Conservation (phyloP, 2,888 invertebrate species). For the Lydus trimaculatus region DNA sequence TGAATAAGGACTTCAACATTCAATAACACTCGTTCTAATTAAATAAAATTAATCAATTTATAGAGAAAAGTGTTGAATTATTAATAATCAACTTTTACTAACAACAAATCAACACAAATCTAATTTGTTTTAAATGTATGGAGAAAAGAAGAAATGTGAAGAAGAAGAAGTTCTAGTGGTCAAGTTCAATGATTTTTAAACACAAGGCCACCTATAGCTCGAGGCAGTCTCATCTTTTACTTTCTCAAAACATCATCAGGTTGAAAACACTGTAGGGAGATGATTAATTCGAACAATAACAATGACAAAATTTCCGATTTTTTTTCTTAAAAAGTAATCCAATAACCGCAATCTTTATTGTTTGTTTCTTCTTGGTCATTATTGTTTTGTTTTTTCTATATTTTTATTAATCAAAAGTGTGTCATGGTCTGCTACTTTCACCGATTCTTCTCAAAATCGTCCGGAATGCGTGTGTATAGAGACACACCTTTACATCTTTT, state of each 20-base stretch:
- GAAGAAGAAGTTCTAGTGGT: neutral
- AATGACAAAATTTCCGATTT: neutral
- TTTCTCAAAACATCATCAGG: neutral
- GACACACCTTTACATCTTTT: neutral
- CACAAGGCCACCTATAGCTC: neutral
- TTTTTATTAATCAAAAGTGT: neutral
- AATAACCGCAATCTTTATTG: neutral
- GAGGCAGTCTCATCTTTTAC: neutral
- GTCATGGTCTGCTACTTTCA: slow-evolving; percentile 7
- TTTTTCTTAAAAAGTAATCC: neutral
- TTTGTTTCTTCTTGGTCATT: neutral
- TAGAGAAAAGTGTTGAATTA: neutral
- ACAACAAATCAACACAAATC: neutral
- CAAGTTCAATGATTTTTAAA: neutral
- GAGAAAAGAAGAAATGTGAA: too few species aligned
- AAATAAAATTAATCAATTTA: neutral
- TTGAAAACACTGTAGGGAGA: neutral
- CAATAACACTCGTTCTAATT: neutral
- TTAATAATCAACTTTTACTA: neutral
- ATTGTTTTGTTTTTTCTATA: neutral
- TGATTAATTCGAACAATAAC: too few species aligned
- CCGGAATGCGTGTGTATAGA: neutral
- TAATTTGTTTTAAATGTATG: too few species aligned
- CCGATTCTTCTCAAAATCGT: neutral
- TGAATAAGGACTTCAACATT: neutral